Evolutionary conservation across 2,113 vertebrate genomes (phyloP), one percentile per base, ranked within the genome.

Genomic region (Pavo muticus): DNA sequence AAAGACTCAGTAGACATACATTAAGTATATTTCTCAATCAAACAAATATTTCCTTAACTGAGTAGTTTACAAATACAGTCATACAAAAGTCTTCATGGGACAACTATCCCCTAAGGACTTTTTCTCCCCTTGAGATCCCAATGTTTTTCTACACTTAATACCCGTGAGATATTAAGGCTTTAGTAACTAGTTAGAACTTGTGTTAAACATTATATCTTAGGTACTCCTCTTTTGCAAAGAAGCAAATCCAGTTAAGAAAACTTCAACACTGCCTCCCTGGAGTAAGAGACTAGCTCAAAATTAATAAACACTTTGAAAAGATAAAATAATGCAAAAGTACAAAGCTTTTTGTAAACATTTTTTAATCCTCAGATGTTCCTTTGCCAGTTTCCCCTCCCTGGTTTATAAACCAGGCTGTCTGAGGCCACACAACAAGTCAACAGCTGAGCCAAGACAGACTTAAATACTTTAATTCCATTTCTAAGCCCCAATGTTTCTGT

Each of bases 281-380:
- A 16, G 1, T 88, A 90, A 91, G 23, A 91, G 35, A 60, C 44
- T 81, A 88, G 40, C 52, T 59, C 52, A 65, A 91, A 93, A 94
- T 64, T 74, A 92, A 94, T 74, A 94, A 94, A 85, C 64, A 76
- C 68, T 95, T 91, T 56, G 44, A 84, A 93, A 94, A 90, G 45
- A 91, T 79, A 86, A 83, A 94, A 90, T 86, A 0, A 88, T 90
- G 81, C 45, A 84, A 95, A 84, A 95, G 82, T 78, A 90, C 73
- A 93, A 95, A 95, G 73, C 57, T 78, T 7, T 93, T 23, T 75
- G 61, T 94, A 95, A 97, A 94, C 57, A 94, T 75, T 52, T 84
- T 88, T 93, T 84, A 91, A 73, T 93, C 72, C 32, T 90, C n/a
- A 27, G 9, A 94, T 68, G 44, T 84, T 92, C 29, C 76, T 70